Conservation (phyloP, 2,888 invertebrate genomes). For the Megalurothrips usitatus region DNA sequence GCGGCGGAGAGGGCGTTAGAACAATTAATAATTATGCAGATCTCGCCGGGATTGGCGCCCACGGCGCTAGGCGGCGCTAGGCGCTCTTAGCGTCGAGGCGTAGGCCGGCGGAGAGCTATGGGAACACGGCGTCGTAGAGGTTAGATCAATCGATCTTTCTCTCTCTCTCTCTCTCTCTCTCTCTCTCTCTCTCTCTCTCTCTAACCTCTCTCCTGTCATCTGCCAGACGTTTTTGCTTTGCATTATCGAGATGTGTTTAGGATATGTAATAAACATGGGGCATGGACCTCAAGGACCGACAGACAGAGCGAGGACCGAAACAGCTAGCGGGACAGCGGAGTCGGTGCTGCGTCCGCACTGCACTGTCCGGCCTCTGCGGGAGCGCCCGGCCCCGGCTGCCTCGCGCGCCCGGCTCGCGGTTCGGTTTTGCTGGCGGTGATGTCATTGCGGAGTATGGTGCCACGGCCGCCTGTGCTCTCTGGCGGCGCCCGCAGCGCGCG, state of each 20-base stretch:
- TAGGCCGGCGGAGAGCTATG: slow-evolving; percentile 37
- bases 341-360: no score
- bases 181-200: slow-evolving; percentile 31
- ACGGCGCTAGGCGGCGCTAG: slow-evolving; percentile 38
- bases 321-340: no score
- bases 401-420: no score
- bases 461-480: no score
- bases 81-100: neutral
- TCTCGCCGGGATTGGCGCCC: slow-evolving; percentile 40
- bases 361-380: no score
- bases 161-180: slow-evolving; percentile 30
- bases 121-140: slow-evolving; percentile 37
- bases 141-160: neutral
- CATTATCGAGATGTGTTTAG: no score
- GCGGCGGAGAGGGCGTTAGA: neutral
- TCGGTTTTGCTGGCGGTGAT: neutral
- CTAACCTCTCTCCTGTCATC: neutral
- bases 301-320: no score
- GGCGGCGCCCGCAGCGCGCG: neutral
- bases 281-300: no score
- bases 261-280: no score
- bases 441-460: neutral
- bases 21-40: slow-evolving; percentile 27
- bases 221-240: no score
- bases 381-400: no score